Base-by-base conservation (phyloP, 2,888 invertebrate species). In the Aleiodes testaceus region DNA sequence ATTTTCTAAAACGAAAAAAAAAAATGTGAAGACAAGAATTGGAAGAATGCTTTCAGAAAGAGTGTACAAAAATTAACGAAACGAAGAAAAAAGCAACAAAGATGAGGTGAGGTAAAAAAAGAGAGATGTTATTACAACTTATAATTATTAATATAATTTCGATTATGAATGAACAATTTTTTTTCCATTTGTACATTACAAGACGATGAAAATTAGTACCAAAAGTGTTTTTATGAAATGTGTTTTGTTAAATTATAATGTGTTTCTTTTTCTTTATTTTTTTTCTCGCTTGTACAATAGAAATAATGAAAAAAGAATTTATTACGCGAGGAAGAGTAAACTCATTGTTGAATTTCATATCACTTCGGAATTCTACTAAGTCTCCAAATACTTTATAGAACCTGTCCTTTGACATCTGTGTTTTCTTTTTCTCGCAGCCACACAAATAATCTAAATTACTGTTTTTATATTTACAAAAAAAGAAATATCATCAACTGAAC, bases 1-100 rank as follows among this genome's bases (percentile, higher is more conserved):
- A 86, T 85, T 86, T 86, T 86, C 85, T 85, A 83, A 85, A 84
- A 80, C n/a, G n/a, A 81, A 79, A 79, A 79, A 79, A 85, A 81
- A 77, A 74, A 72, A 69, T 64, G 75, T 55, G 68, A 66, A 55
- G 50, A 75, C 66, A 64, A 73, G 68, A 45, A 70, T 22, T 44
- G 63, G 66, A 59, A 69, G 63, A 73, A 66, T 49, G 65, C 68
- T 66, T 67, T 45, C 44, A 55, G 45, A 14, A 18, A 52, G 44
- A 44, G 53, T 66, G 44, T 66, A 53, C 44, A 66, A 66, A 66
- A 36, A 11, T 42, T 64, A 61, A 73, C 70, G 42, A 50, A n/a
- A 18, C 12, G 53, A 14, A 6, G 30, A 2, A 26, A 26, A 26
- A 2, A 26, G 5, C 1, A 26, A 26, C 9, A 30, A 52, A 50